Base-by-base conservation (phyloP, 2,113 vertebrate genomes). In the Seriola aureovittata region DNA sequence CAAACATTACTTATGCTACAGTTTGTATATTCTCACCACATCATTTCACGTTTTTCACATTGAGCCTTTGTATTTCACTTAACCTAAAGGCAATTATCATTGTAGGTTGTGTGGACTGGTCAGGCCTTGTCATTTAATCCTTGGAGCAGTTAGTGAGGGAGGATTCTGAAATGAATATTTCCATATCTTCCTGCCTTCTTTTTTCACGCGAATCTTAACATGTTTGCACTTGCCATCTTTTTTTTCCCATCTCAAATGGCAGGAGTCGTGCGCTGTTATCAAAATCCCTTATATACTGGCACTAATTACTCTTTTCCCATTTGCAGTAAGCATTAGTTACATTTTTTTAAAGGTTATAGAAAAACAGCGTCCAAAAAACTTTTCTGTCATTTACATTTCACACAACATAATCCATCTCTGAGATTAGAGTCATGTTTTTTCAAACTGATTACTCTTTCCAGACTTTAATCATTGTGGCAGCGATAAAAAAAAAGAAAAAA, bases 71-170 rank as follows among this genome's bases (percentile, higher is more conserved):
- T 14, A 8, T 34, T 62, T 32, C 12, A 16, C 23, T 55, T 54
- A 46, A 64, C 17, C 17, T 32, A 59, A 71, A 67, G 25, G 12
- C 29, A 21, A 38, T 58, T 29, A 42, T 57, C 38, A 54, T n/a
- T 21, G 38, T 25, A 12, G 2, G 21, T 19, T 63, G 12, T 64
- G 13, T 16, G 9, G 29, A 25, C 46, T 55, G 19, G 23, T 64
- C 36, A 19, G 48, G 54, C 42, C 32, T 25, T 19, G 32, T 52
- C 48, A 65, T 66, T 50, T 76, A 40, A 46, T 64, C 40, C 62
- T 42, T 40, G 13, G 32, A 16, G 58, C 66, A 50, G 70, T 42
- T 34, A n/a, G 59, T 29, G 8, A 21, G 44, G 48, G 52, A 71
- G 23, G 23, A 55, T 63, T 63, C 25, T n/a, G n/a, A 34, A 21